phyloP scores from a whole-genome alignment of 2,797 vertebrate species.

The Distichodus sexfasciatus region DNA sequence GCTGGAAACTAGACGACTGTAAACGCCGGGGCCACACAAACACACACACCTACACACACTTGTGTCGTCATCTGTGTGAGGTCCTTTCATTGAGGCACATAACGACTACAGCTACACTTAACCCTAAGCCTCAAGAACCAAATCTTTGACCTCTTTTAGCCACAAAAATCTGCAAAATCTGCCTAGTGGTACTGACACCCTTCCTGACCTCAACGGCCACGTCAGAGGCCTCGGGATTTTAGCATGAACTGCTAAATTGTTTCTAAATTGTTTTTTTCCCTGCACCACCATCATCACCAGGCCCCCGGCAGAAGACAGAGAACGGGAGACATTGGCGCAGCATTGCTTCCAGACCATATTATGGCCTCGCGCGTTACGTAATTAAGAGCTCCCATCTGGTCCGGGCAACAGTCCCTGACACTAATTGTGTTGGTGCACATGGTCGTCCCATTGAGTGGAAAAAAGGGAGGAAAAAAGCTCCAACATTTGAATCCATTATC shows the following conservation, averaged over 20 bases:
- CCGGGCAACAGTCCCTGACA: constrained; percentile 47
- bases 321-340: constrained; percentile 44
- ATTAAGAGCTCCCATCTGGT: constrained; percentile 59
- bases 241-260: constrained; percentile 26
- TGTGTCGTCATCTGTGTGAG: constrained; percentile 45
- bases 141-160: no score
- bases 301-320: constrained; percentile 27
- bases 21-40: constrained; percentile 32
- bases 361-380: constrained; percentile 49
- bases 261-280: constrained; percentile 28
- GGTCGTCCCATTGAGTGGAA: constrained; percentile 38
- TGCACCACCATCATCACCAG: constrained; percentile 9
- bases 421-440: constrained; percentile 56
- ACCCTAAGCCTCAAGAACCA: no score
- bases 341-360: constrained; percentile 45
- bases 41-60: constrained; percentile 41
- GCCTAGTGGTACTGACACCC: neutral
- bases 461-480: constrained; percentile 25
- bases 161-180: no score
- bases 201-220: constrained; percentile 29
- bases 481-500: constrained; percentile 64
- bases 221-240: constrained; percentile 26
- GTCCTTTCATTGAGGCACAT: constrained; percentile 25
- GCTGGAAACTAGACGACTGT: constrained; percentile 20
- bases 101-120: constrained; percentile 20